Base-by-base conservation (phyloP, 2,113 vertebrate genomes). In the Dromaius novaehollandiae region DNA sequence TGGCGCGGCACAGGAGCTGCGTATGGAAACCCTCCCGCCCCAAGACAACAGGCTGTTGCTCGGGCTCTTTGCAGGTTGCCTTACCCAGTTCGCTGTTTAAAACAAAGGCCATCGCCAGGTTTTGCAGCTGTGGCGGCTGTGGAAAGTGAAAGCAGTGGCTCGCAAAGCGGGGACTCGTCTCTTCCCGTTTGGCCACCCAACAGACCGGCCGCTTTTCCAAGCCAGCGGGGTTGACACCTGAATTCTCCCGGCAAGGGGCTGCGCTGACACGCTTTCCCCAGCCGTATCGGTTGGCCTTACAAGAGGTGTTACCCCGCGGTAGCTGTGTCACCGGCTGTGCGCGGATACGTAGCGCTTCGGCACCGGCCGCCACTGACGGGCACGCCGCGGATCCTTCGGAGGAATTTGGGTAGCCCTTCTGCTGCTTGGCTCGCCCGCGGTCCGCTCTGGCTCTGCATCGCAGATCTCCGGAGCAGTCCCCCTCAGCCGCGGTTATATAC, bases 281-380 rank as follows among this genome's bases (percentile, higher is more conserved):
- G 0, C 13, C 65, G 0, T 55, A 34, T 70, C 36, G 74, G 22
- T 34, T 71, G 25, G 14, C 20, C 15, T 40, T 63, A 30, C 24
- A 28, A 74, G 90, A 28, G 34, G 26, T 4, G 7, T 30, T 19
- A 73, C 24, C 11, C 32, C 19, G 60, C 22, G 6, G 2, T 26
- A 21, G 0, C 1, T 11, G 7, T 17, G 12, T 36, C 13, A 46
- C 11, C 19, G n/a, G 38, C 6, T 65, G 5, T 14, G 0, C 25
- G 44, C 44, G 1, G 1, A 38, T 5, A 58, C 0, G 0, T 21
- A 53, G 22, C 5, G 40, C 69, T 76, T 51, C 64, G 63, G 48
- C 1, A 0, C 16, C 38, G 38, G 9, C 18, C 26, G 26, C 36
- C 36, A 3, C 50, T 58, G 50, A 61, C 0, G 0, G 34, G 8